These are phyloP conservation scores for Microctonus brassicae DNA, from an alignment of 2,888 invertebrate genomes.

Conservation along the genomic window DNA sequence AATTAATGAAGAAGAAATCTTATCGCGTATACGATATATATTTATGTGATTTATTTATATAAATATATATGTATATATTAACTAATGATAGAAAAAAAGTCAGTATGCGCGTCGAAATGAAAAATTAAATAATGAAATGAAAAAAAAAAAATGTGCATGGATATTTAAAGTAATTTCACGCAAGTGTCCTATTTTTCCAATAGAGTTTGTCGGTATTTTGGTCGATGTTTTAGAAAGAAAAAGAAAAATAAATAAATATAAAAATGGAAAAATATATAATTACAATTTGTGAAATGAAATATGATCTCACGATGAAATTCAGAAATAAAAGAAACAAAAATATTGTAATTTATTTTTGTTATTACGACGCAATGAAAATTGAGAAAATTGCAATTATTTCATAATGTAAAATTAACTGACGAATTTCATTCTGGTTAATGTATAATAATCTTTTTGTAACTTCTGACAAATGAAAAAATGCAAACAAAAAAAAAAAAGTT, in stretches of 20 bases:
- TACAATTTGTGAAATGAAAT: conserved; percentile 31
- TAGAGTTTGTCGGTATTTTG: conserved; percentile 47
- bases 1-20: conserved; percentile 35
- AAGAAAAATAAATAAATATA: conserved; percentile 36
- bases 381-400: too few relatives aligned
- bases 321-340: neutral
- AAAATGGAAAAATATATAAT: conserved; percentile 36
- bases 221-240: conserved; percentile 35
- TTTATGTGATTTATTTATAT: conserved; percentile 42
- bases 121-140: neutral
- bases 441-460: neutral
- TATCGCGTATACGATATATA: conserved; percentile 52
- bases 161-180: conserved; percentile 61
- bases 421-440: neutral
- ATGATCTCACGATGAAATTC: conserved; percentile 14
- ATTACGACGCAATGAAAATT: too few relatives aligned
- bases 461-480: conserved; percentile 6
- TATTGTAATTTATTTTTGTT: too few relatives aligned
- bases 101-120: conserved; percentile 49
- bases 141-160: conserved; percentile 48
- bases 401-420: neutral
- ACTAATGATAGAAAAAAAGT: conserved; percentile 52
- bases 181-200: conserved; percentile 64
- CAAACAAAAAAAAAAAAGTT: neutral
- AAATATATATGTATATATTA: conserved; percentile 54